These are phyloP conservation scores for Heptranchias perlo DNA, from an alignment of 2,113 vertebrate species.

Conservation along the genomic window DNA sequence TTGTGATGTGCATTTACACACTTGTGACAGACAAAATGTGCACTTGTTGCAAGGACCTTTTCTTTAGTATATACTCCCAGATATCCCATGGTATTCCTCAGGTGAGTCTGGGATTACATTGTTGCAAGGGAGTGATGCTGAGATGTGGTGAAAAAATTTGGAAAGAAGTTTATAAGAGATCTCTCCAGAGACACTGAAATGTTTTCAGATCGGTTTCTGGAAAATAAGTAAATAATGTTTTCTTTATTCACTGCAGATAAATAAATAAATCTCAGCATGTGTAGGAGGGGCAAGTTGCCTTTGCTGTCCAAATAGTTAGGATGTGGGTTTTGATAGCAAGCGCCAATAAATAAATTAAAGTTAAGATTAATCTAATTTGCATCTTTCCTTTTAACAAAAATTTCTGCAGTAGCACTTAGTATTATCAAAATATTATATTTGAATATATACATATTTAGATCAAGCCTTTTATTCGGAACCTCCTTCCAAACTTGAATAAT, in stretches of 20 bases:
- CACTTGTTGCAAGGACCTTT: too few relatives aligned
- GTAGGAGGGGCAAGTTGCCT: background rate
- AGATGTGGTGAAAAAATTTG: background rate
- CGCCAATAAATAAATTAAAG: constrained; percentile 7
- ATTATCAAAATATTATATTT: background rate
- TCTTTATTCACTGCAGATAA: background rate
- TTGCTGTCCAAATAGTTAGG: background rate
- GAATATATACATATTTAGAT: background rate
- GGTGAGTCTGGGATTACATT: background rate
- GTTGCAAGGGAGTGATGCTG: background rate
- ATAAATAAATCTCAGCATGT: background rate
- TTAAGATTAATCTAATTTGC: background rate
- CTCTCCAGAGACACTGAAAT: background rate
- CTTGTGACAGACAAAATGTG: background rate
- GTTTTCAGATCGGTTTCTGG: background rate
- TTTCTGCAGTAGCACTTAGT: background rate
- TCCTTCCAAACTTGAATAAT: background rate
- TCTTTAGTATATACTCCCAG: background rate
- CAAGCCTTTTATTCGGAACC: background rate
- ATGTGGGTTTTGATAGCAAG: background rate
- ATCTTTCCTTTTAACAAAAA: background rate
- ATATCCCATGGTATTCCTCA: background rate
- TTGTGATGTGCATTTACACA: background rate
- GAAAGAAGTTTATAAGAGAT: background rate
- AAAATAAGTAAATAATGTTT: background rate